These are phyloP conservation scores for Alces alces DNA, from an alignment of 2,113 vertebrate genomes.

Conservation along the genomic window DNA sequence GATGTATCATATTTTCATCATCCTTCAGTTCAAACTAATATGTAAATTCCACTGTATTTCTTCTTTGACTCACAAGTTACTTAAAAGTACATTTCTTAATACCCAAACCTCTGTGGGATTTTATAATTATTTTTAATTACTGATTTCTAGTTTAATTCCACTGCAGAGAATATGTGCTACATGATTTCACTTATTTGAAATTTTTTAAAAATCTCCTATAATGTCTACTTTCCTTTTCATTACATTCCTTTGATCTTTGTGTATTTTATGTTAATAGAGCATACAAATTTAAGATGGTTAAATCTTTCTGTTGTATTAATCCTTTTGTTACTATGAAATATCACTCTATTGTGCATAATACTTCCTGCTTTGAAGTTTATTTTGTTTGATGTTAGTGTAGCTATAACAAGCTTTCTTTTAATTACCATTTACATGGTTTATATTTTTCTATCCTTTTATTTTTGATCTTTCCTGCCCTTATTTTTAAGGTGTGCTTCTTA, in stretches of 20 bases:
- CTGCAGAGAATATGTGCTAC: background rate
- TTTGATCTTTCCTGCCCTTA: background rate
- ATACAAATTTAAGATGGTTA: background rate
- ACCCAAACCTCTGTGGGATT: background rate
- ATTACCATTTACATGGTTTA: background rate
- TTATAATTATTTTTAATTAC: background rate
- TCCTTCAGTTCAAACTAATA: background rate
- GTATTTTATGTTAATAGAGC: background rate
- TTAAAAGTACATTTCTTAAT: background rate
- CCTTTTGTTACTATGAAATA: background rate
- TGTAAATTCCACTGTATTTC: background rate
- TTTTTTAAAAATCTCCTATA: background rate
- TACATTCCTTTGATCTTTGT: background rate
- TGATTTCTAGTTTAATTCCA: background rate
- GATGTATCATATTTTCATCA: background rate
- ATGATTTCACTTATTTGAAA: background rate
- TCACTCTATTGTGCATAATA: background rate
- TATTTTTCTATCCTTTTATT: background rate
- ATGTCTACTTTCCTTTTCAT: background rate
- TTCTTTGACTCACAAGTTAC: background rate
- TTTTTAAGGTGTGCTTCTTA: background rate
- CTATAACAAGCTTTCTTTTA: background rate
- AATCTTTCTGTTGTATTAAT: background rate
- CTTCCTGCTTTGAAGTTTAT: background rate
- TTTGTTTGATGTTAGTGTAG: background rate